phyloP scores from a whole-genome alignment of 2,797 vertebrate genomes.

The Gorsachius magnificus region DNA sequence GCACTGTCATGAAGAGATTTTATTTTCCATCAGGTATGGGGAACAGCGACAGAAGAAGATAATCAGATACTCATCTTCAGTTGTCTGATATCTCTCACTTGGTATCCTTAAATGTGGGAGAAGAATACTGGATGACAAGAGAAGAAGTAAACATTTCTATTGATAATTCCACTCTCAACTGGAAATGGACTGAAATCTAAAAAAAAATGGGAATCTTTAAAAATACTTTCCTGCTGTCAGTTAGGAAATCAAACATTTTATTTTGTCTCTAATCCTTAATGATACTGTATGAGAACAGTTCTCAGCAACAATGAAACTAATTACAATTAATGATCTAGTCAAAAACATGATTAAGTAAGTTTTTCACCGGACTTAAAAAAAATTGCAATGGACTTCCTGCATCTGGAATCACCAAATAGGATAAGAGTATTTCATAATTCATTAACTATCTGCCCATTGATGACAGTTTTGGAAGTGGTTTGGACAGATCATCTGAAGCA shows the following conservation, averaged over 20 bases:
- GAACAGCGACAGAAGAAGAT: neutral
- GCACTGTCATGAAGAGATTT: neutral
- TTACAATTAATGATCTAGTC: constrained; percentile 8
- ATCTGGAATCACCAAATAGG: constrained; percentile 22
- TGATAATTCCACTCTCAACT: neutral
- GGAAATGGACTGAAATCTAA: neutral
- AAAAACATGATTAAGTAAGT: neutral
- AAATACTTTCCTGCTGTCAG: neutral
- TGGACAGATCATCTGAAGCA: neutral
- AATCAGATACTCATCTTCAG: neutral
- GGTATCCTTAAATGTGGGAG: neutral
- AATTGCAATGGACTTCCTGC: neutral
- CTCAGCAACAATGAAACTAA: constrained; percentile 10
- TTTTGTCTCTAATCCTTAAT: neutral
- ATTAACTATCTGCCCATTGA: neutral
- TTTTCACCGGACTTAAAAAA: neutral
- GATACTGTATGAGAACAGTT: neutral
- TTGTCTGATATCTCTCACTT: constrained; percentile 7
- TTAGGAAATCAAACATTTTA: constrained; percentile 5
- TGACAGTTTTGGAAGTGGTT: neutral
- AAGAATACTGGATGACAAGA: neutral
- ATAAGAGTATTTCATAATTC: neutral
- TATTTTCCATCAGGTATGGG: neutral
- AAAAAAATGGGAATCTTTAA: neutral
- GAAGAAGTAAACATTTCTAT: constrained; percentile 31